These are phyloP conservation scores for Drosophila borealis DNA, from an alignment of 2,888 invertebrate genomes.

Conservation along the genomic window DNA sequence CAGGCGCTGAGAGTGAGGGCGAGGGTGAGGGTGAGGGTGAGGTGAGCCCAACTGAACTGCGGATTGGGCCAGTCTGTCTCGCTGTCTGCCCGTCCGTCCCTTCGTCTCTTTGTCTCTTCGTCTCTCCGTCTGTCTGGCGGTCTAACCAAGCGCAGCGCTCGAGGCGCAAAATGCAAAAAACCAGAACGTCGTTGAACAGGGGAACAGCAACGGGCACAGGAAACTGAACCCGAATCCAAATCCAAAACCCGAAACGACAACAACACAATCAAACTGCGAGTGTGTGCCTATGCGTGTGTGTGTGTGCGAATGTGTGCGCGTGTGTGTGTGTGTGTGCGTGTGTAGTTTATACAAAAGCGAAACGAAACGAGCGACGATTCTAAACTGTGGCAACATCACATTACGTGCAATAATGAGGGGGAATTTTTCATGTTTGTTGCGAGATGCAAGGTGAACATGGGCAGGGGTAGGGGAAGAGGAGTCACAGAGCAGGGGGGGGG, in stretches of 20 bases:
- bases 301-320: conserved; percentile 1
- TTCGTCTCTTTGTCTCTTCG: not conserved
- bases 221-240: conserved; percentile 49
- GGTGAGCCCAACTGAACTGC: not conserved
- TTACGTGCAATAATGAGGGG: conserved; percentile 70
- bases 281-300: not conserved
- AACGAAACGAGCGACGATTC: conserved; percentile 62
- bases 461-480: not conserved
- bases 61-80: conserved; percentile 9
- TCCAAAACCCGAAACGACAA: conserved; percentile 47
- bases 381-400: conserved; percentile 77
- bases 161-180: conserved; percentile 70
- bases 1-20: not conserved
- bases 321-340: conserved; percentile 5
- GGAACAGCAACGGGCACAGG: conserved; percentile 59
- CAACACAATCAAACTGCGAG: conserved; percentile 9
- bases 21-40: too few species aligned
- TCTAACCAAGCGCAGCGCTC: conserved; percentile 55
- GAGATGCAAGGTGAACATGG: conserved; percentile 39
- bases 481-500: not conserved
- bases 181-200: conserved; percentile 71
- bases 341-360: conserved; percentile 40
- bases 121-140: conserved; percentile 17
- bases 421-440: conserved; percentile 55
- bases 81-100: not conserved